A percentile compares a stretch with the other conserved stretches of the same genome.
Evolutionary conservation across 2,797 vertebrate species (phyloP).

Genomic region (Cossypha dichroa): DNA sequence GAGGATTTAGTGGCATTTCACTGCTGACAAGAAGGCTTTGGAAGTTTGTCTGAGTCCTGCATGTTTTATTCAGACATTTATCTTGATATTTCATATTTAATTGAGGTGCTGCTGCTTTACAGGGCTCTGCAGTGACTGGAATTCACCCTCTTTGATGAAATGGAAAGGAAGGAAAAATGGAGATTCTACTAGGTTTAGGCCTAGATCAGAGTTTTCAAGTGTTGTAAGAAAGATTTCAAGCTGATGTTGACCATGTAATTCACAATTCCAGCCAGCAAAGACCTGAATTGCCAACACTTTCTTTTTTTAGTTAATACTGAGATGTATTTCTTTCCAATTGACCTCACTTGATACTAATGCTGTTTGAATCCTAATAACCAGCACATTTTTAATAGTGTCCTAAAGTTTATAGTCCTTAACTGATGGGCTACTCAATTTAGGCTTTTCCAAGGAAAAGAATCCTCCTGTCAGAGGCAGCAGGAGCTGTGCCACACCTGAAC

Average conservation of each 20-base stretch:
- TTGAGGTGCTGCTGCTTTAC: constrained; percentile 33
- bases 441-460: neutral
- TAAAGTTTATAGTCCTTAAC: neutral
- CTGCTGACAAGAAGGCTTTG: constrained; percentile 53
- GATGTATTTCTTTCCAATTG: neutral
- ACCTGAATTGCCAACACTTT: neutral
- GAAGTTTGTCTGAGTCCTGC: constrained; percentile 51
- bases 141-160: constrained; percentile 21
- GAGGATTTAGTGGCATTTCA: constrained; percentile 76
- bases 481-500: neutral
- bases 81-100: constrained; percentile 66
- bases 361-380: neutral
- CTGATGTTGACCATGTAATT: neutral
- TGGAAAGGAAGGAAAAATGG: neutral
- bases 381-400: neutral
- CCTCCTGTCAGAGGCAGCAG: neutral
- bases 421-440: neutral
- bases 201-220: neutral
- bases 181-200: neutral
- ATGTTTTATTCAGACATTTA: constrained; percentile 69
- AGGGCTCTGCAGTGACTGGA: neutral
- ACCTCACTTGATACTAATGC: neutral
- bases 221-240: neutral
- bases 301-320: neutral
- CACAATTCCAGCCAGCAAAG: neutral